Evolutionary conservation across 2,888 invertebrate species (phyloP), one percentile per base, ranked within the genome.

Genomic region (Dynastes hyllus): DNA sequence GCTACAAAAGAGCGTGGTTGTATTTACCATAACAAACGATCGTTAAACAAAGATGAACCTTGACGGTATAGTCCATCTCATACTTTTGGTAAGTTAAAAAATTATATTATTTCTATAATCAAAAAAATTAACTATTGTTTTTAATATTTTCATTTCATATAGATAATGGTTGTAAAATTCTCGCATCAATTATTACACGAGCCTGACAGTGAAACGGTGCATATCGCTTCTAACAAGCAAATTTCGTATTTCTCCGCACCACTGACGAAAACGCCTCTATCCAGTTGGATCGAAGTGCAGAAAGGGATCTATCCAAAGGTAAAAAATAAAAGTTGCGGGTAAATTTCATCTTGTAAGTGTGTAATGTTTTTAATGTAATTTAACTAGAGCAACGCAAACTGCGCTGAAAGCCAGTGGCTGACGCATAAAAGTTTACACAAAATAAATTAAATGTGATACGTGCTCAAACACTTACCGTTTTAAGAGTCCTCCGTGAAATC

Each of bases 211-310:
- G 65, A 53, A 13, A 65, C 50, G 37, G 78, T 78, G 37, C 29
- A 65, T 13, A 32, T 78, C 50, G 37, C 73, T 0, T 78, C 78
- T 27, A 73, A 55, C 13, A 78, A 66, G 9, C 45, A 78, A 37
- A 73, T 78, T 22, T 71, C 71, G 22, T 71, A 71, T n/a, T 73
- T 78, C 63, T 66, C 71, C 2, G 78, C 78, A 6, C 78, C 78
- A 22, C 40, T 78, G 9, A 71, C 73, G 1, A 78, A 63, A 22
- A 71, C 61, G 45, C 71, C 71, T n/a, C 37, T 78, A 32, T 51
- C 71, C 1, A 78, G 78, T 78, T 78, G 78, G 78, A 78, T 78
- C 22, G 73, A 78, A 65, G 55, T 78, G 27, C 78, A 78, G 27
- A 63, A 78, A 73, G 78, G 78, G 51, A 51, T 65, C 32, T 78